Percentiles rank a stretch among this genome's conserved stretches.
Conservation (phyloP, 2,797 vertebrate genomes). For the Podarcis lilfordi region DNA sequence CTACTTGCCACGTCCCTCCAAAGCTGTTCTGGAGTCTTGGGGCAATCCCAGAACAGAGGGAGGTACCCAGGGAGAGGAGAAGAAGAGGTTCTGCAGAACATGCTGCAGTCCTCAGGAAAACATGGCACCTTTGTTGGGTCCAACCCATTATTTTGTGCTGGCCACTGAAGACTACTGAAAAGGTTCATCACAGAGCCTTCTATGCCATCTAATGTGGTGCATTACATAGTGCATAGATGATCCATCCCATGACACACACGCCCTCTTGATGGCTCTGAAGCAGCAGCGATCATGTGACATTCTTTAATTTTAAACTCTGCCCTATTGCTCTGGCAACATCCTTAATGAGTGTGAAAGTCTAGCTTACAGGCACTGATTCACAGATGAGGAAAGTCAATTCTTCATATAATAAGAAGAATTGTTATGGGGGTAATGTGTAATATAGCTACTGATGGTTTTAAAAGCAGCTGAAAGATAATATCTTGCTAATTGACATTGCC, state of each 20-base stretch:
- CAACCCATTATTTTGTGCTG: not conserved
- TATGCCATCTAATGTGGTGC: not conserved
- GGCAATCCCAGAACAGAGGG: too few relatives aligned
- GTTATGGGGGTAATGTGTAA: not conserved
- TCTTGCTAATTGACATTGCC: conserved; percentile 7
- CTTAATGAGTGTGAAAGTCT: not conserved
- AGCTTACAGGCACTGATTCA: not conserved
- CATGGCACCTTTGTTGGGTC: not conserved
- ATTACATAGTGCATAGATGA: not conserved
- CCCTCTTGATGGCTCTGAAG: not conserved
- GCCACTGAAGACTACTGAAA: not conserved
- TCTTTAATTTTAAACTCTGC: not conserved
- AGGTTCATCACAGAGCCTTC: not conserved
- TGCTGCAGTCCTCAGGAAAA: not conserved
- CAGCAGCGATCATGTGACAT: not conserved
- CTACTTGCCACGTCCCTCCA: too few relatives aligned
- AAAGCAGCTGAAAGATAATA: not conserved
- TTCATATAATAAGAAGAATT: not conserved
- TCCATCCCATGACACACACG: not conserved
- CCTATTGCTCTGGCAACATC: not conserved
- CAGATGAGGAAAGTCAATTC: not conserved
- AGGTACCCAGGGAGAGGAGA: too few relatives aligned
- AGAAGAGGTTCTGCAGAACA: too few relatives aligned
- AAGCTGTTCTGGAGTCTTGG: too few relatives aligned
- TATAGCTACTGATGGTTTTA: conserved; percentile 32